Base-by-base conservation (phyloP, 2,888 invertebrate species). In the Epicampocera succincta region DNA sequence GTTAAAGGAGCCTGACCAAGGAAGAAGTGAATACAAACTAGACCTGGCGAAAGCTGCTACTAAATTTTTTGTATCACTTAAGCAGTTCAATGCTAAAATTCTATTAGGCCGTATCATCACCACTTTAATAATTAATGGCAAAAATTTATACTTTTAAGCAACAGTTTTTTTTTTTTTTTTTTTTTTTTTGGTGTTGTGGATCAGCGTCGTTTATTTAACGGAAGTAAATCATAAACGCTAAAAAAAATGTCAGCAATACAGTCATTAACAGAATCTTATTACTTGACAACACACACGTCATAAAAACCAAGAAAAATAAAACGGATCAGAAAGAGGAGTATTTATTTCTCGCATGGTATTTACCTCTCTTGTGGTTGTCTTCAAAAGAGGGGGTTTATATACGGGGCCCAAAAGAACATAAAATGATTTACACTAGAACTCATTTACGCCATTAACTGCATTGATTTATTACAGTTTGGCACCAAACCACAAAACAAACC, bases 341-440 rank as follows among this genome's bases (percentile, higher is more conserved):
- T 54, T 46, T 17, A 58, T 71, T 54, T 33, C 38, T 19, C 56
- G 42, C 60, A n/a, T n/a, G n/a, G n/a, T n/a, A n/a, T n/a, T n/a
- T n/a, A n/a, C n/a, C 19, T 46, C 71, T 69, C 19, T 21, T 71
- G 15, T 42, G 8, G 8, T 33, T 66, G 52, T 54, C 25, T 56
- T 33, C n/a, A 3, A 63, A 61, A 15, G 15, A 17, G 11, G 29
- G 38, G 54, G 44, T 6, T 15, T 15, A 66, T 19, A 56, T 42
- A 72, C 66, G 50, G 12, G 56, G 8, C 33, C 44, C 29, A 60
- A 15, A 52, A 46, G 25, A 77, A 71, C 75, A 84, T 84, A 58
- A 84, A 83, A 84, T 86, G 85, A 85, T 85, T 86, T 85, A 86
- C 81, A 81, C 83, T 74, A 82, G 71, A 78, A 84, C 85, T 84